A percentile compares a stretch with the other conserved stretches of the same genome.
Conservation (phyloP, 2,888 invertebrate species). For the Noctua comes region DNA sequence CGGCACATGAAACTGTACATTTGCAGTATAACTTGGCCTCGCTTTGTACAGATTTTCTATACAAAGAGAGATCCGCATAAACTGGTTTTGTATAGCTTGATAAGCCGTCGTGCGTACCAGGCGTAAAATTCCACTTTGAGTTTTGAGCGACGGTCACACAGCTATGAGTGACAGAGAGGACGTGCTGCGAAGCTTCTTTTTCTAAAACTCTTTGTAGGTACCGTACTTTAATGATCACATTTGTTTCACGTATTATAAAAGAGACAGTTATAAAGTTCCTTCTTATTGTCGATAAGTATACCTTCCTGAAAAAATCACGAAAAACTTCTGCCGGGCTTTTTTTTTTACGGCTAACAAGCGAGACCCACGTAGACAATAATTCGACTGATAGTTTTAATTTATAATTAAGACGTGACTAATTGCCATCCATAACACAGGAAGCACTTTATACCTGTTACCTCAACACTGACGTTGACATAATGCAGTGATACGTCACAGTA, state of each 20-base stretch:
- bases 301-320: background rate
- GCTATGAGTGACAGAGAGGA: background rate
- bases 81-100: too few relatives aligned
- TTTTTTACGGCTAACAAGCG: background rate
- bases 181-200: background rate
- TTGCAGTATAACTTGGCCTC: too few relatives aligned
- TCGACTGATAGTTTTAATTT: background rate
- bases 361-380: background rate
- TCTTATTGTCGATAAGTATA: background rate
- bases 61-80: too few relatives aligned
- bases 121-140: background rate
- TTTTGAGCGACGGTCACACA: background rate
- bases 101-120: too few relatives aligned
- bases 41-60: too few relatives aligned
- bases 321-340: background rate
- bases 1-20: too few relatives aligned
- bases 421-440: background rate
- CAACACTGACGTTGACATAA: slow-evolving; percentile 21
- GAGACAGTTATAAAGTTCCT: background rate
- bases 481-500: slow-evolving; percentile 10
- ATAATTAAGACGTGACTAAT: background rate
- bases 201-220: background rate
- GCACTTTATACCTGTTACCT: slow-evolving; percentile 13
- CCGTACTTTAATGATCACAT: too few relatives aligned
- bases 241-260: background rate